Conservation (phyloP, 2,113 vertebrate species). For the Solea solea region DNA sequence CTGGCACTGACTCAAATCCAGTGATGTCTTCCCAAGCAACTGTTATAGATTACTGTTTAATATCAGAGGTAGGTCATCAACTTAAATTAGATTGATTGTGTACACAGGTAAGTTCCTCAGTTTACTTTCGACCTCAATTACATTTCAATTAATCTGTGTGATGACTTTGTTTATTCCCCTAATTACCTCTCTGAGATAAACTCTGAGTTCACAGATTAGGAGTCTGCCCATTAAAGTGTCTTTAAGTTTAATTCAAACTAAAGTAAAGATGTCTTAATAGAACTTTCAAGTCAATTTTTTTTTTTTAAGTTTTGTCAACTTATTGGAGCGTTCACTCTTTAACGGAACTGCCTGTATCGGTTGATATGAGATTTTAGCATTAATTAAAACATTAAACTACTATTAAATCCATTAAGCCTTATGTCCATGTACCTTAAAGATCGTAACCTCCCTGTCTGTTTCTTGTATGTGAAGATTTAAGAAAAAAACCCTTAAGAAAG, state of each 20-base stretch:
- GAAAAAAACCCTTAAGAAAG: too few species aligned
- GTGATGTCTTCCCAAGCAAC: slow-evolving; percentile 19
- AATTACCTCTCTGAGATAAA: slow-evolving; percentile 18
- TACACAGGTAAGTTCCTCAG: background rate
- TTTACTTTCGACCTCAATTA: slow-evolving; percentile 10
- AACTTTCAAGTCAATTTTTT: too few species aligned
- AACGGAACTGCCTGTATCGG: too few species aligned
- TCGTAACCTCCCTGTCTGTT: too few species aligned
- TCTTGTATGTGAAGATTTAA: too few species aligned
- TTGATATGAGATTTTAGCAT: too few species aligned
- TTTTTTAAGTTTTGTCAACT: too few species aligned
- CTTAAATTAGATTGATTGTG: slow-evolving; percentile 18
- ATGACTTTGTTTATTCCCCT: slow-evolving; percentile 11
- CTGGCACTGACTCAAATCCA: slow-evolving; percentile 39
- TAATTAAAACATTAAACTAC: too few species aligned
- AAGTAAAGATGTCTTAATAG: too few species aligned
- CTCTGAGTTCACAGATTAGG: slow-evolving; percentile 16
- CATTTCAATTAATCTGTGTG: slow-evolving; percentile 3
- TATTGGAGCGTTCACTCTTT: too few species aligned
- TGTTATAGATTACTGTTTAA: slow-evolving; percentile 45
- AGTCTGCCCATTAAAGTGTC: background rate
- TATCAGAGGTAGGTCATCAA: slow-evolving; percentile 20
- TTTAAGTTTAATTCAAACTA: background rate
- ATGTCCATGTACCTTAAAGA: too few species aligned
- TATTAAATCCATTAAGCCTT: too few species aligned